Percentiles rank a stretch among this genome's conserved stretches.
These are phyloP conservation scores for Anastatus disparis DNA, from an alignment of 1,140 invertebrate genomes.

Conservation along the genomic window DNA sequence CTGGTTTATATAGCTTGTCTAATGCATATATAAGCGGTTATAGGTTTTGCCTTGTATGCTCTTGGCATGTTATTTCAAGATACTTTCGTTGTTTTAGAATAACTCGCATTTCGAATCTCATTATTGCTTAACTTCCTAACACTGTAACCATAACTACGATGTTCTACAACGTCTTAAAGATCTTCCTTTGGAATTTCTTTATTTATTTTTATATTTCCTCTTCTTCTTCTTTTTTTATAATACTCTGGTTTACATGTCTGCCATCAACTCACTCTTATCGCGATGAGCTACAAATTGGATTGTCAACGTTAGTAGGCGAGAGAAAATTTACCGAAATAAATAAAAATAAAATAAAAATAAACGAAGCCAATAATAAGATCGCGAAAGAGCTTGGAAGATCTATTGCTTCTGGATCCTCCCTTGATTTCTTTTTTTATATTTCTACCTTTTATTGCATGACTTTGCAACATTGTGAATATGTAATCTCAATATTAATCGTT, in stretches of 20 bases:
- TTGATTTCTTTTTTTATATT: neutral
- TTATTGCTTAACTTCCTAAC: constrained; percentile 47
- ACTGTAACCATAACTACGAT: too few relatives aligned
- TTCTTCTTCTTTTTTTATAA: neutral
- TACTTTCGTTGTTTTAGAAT: constrained; percentile 51
- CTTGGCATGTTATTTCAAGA: constrained; percentile 43
- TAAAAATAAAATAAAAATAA: constrained; percentile 31
- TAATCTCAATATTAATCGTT: constrained; percentile 34
- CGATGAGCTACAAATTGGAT: constrained; percentile 57
- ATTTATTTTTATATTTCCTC: constrained; percentile 27
- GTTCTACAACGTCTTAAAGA: too few relatives aligned
- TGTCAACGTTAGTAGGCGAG: constrained; percentile 49
- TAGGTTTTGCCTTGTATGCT: constrained; percentile 26
- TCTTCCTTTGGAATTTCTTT: constrained; percentile 10
- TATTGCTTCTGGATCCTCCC: constrained; percentile 1
- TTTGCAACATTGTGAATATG: constrained; percentile 11
- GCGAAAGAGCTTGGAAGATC: neutral
- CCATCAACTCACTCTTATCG: constrained; percentile 44
- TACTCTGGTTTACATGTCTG: neutral
- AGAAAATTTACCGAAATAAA: constrained; percentile 17
- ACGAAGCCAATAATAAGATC: constrained; percentile 6
- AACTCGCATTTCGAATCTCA: constrained; percentile 52
- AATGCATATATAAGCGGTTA: too few relatives aligned
- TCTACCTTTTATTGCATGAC: constrained; percentile 4
- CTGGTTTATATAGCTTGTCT: too few relatives aligned